Conservation (phyloP, 2,113 vertebrate species). For the Coryphaenoides rupestris region DNA sequence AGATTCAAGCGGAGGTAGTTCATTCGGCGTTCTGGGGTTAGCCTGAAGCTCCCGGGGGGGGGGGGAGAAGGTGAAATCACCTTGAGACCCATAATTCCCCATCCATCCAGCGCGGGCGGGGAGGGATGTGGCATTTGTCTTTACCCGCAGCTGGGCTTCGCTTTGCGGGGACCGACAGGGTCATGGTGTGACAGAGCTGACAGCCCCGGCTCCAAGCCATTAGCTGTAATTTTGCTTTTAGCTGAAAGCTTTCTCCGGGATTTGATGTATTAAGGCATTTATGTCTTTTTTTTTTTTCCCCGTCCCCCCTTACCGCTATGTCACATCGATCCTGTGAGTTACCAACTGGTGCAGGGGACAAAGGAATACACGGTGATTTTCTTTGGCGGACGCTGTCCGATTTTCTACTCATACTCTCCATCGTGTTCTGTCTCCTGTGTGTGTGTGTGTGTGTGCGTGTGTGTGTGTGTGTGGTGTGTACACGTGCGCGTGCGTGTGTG, state of each 20-base stretch:
- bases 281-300: slow-evolving; percentile 2
- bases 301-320: slow-evolving; percentile 29
- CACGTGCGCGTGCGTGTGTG: no score
- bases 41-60: not conserved
- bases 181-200: slow-evolving; percentile 14
- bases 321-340: slow-evolving; percentile 5
- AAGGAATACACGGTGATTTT: no score
- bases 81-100: not conserved
- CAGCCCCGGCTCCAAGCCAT: slow-evolving; percentile 42
- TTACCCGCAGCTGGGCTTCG: no score
- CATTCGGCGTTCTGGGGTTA: not conserved
- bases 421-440: slow-evolving; percentile 6
- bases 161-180: no score
- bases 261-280: slow-evolving; percentile 40
- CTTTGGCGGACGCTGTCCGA: no score
- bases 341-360: no score
- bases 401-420: no score
- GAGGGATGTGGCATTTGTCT: not conserved
- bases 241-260: slow-evolving; percentile 24
- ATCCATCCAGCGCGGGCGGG: not conserved
- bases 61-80: no score
- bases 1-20: no score
- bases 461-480: no score
- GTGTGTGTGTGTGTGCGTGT: no score
- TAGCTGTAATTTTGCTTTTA: slow-evolving; percentile 49